Evolutionary conservation across 2,797 vertebrate species (phyloP).

Genomic region (Nyctibius grandis): DNA sequence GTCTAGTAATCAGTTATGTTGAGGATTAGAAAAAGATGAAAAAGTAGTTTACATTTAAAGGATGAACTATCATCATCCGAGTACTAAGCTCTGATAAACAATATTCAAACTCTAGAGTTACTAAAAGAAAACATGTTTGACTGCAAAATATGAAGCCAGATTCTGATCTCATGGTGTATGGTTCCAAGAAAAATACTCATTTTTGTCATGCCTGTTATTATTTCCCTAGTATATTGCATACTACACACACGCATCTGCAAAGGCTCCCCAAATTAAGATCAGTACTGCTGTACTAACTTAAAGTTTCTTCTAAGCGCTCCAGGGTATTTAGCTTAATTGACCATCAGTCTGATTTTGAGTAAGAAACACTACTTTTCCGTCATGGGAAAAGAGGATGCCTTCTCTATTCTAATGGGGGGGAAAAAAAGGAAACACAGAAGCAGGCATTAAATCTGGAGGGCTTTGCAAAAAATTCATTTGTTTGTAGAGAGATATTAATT

Average conservation of each 20-base stretch:
- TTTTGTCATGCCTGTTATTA: constrained; percentile 48
- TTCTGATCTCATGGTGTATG: constrained; percentile 37
- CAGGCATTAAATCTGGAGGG: neutral
- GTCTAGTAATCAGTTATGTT: neutral
- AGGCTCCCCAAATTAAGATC: neutral
- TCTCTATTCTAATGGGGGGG: neutral
- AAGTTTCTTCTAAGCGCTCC: neutral
- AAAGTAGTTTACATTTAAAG: neutral
- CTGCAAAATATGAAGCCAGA: constrained; percentile 38
- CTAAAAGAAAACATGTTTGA: constrained; percentile 36
- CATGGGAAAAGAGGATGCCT: neutral
- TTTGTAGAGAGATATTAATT: neutral
- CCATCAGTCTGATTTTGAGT: neutral
- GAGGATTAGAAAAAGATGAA: neutral
- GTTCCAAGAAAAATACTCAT: constrained; percentile 50
- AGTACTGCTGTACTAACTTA: neutral
- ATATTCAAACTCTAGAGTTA: neutral
- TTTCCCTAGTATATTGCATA: constrained; percentile 48
- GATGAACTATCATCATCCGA: neutral
- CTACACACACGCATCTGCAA: constrained; percentile 18
- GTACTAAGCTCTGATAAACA: neutral
- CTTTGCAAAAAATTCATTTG: neutral
- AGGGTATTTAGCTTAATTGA: neutral
- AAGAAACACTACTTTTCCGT: neutral
- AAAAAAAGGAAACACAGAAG: neutral